Base-by-base conservation (phyloP, 2,888 invertebrate genomes). In the Leistus spinibarbis region DNA sequence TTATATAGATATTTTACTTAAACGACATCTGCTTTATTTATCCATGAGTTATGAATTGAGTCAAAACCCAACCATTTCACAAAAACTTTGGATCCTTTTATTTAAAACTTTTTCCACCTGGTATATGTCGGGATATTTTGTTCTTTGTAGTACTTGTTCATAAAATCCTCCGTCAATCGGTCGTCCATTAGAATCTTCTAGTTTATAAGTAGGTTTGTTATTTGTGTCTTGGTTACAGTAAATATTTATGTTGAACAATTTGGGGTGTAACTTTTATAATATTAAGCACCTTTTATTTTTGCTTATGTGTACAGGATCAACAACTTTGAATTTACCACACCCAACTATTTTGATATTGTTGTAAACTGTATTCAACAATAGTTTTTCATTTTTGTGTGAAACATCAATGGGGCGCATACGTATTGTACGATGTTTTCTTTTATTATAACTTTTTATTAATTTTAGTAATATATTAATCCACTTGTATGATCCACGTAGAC, bases 191-290 rank as follows among this genome's bases (percentile, higher is more conserved):
- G 76, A 78, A 78, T 84, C 83, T 70, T 79, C 78, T 4, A 84
- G 73, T 19, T 78, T 60, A 67, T 83, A 83, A 2, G 82, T 83
- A 2, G 82, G 77, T 79, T 80, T n/a, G 81, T 82, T 27, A 78
- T 77, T 20, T 81, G 70, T 3, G 82, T 78, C 79, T 81, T 79
- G 7, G 5, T 53, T 53, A 84, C 78, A 68, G 76, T 81, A 76
- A 84, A 85, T 64, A 84, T 76, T 76, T 84, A 83, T 0, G 81
- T 81, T 0, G 81, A 78, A 82, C 82, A 84, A 74, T 82, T 82
- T 0, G 82, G 81, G 5, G 80, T 80, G 63, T 82, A 84, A 7
- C 82, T 81, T 79, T 84, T 83, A 10, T 80, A 80, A 76, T n/a
- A n/a, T 78, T 63, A 83, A 83, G 3, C 80, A 54, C 19, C 76